phyloP scores from a whole-genome alignment of 1,140 invertebrate species.

The Drosophila auraria region DNA sequence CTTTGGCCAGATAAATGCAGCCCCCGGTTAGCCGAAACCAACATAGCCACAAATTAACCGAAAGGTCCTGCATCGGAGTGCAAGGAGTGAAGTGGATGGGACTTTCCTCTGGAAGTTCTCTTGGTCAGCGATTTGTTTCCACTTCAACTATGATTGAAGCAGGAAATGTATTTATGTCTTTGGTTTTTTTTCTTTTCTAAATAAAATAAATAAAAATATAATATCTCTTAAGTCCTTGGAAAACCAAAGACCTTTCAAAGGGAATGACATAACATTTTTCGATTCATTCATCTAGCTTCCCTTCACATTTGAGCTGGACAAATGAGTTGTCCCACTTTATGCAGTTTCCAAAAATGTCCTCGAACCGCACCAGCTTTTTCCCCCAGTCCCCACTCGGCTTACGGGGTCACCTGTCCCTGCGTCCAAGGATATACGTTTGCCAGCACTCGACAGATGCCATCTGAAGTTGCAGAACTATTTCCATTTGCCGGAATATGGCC shows the following conservation, averaged over 20 bases:
- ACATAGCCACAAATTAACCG: slow-evolving; percentile 56
- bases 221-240: no score
- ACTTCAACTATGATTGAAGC: slow-evolving; percentile 18
- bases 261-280: background rate
- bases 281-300: background rate
- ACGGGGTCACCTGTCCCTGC: background rate
- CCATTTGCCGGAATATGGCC: slow-evolving; percentile 22
- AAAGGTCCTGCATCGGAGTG: slow-evolving; percentile 3
- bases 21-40: slow-evolving; percentile 4
- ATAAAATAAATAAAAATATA: no score
- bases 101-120: background rate
- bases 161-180: background rate
- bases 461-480: slow-evolving; percentile 38
- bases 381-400: no score
- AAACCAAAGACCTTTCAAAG: background rate
- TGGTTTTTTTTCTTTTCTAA: no score
- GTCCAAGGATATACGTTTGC: background rate
- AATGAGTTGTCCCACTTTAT: slow-evolving; percentile 35
- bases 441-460: slow-evolving; percentile 9
- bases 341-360: slow-evolving; percentile 23
- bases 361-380: background rate
- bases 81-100: background rate
- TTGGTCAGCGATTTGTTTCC: slow-evolving; percentile 12
- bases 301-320: slow-evolving; percentile 16
- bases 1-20: slow-evolving; percentile 27